A percentile compares a stretch with the other conserved stretches of the same genome.
phyloP scores from a whole-genome alignment of 2,113 vertebrate genomes.

The Mugil cephalus region DNA sequence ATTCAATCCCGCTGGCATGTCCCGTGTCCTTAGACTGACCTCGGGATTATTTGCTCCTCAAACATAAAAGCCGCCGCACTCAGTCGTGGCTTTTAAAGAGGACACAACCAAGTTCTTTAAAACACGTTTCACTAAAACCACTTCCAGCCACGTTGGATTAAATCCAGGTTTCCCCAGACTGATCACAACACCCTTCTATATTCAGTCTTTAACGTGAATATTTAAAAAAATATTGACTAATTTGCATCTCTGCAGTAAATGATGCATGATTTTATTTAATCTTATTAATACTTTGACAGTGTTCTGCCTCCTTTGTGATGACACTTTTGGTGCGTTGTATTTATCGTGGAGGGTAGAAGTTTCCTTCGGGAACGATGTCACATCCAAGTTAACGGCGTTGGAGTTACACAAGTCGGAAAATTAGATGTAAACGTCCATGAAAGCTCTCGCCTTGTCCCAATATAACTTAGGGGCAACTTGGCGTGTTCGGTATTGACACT shows the following conservation, averaged over 20 bases:
- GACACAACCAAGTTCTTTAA: background rate
- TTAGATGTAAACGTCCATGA: too few relatives aligned
- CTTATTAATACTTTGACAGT: conserved; percentile 26
- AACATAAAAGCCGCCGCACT: conserved; percentile 23
- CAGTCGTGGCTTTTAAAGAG: conserved; percentile 1
- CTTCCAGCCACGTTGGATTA: conserved; percentile 40
- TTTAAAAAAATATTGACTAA: too few relatives aligned
- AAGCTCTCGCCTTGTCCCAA: too few relatives aligned
- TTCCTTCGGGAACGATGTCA: too few relatives aligned
- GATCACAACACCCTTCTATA: background rate
- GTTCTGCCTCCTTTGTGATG: too few relatives aligned
- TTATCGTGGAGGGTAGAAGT: too few relatives aligned
- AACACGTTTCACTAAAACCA: conserved; percentile 5
- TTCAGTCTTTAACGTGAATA: too few relatives aligned
- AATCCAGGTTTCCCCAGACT: conserved; percentile 36
- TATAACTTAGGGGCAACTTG: too few relatives aligned
- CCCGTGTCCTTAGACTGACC: conserved; percentile 40
- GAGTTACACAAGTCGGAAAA: too few relatives aligned
- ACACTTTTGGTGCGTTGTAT: too few relatives aligned
- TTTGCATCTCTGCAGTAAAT: background rate
- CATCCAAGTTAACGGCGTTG: too few relatives aligned
- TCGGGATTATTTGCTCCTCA: conserved; percentile 22
- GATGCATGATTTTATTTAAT: conserved; percentile 36
- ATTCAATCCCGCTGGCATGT: conserved; percentile 51
- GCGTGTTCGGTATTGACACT: too few relatives aligned